These are phyloP conservation scores for Harpegnathos saltator DNA, from an alignment of 1,140 invertebrate species.

Conservation along the genomic window DNA sequence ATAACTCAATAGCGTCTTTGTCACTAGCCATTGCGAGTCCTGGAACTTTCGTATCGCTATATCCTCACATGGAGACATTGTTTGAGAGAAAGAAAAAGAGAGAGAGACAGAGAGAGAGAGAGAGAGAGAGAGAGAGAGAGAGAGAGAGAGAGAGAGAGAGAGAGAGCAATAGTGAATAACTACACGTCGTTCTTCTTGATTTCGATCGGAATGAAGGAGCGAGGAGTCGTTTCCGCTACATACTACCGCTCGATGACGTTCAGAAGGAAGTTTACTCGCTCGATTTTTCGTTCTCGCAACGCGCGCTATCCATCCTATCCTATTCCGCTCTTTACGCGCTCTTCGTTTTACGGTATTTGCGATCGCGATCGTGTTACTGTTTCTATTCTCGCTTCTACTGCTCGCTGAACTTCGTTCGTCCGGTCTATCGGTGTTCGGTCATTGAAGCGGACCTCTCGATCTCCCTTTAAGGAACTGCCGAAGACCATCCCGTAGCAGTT, in stretches of 20 bases:
- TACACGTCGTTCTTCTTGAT: not conserved
- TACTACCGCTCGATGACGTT: not conserved
- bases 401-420: conserved; percentile 30
- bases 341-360: conserved; percentile 29
- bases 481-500: conserved; percentile 59
- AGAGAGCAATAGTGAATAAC: no score
- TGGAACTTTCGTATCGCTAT: not conserved
- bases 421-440: conserved; percentile 47
- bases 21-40: not conserved
- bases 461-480: conserved; percentile 61
- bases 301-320: not conserved
- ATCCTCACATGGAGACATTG: no score
- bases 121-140: no score
- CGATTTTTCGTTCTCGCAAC: not conserved
- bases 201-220: not conserved
- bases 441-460: conserved; percentile 54
- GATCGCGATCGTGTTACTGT: conserved; percentile 38
- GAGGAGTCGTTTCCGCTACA: not conserved
- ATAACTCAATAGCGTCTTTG: conserved; percentile 12
- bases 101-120: no score
- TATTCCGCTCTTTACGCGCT: conserved; percentile 6
- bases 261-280: conserved; percentile 15
- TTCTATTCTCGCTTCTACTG: conserved; percentile 63
- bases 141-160: no score
- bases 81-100: no score